Percentiles rank a stretch among this genome's conserved stretches.
Conservation (phyloP, 2,113 vertebrate genomes). For the Oceanites oceanicus region DNA sequence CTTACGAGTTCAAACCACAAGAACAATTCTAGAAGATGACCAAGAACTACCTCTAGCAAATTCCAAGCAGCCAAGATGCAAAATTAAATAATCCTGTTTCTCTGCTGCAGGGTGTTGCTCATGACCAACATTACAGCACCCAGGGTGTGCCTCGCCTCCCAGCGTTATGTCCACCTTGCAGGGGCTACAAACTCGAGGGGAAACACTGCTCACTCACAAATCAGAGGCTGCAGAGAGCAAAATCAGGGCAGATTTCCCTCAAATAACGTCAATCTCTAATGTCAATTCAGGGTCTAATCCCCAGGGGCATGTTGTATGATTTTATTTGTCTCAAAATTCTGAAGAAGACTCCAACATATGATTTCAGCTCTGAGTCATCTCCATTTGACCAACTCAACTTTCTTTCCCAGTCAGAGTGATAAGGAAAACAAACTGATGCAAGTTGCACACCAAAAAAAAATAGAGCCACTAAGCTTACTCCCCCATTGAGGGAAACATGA, state of each 20-base stretch:
- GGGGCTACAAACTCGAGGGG: neutral
- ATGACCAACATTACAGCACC: constrained; percentile 28
- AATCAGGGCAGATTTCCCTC: neutral
- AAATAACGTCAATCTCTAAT: fast-evolving
- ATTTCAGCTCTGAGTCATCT: neutral
- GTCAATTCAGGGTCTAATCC: neutral
- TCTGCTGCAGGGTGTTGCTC: constrained; percentile 27
- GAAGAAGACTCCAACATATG: neutral
- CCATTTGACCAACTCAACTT: neutral
- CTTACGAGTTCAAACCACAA: neutral
- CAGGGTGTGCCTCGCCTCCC: constrained; percentile 5
- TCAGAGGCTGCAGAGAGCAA: neutral
- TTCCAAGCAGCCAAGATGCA: neutral
- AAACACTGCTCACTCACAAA: neutral
- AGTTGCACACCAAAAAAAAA: neutral
- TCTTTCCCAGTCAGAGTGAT: neutral
- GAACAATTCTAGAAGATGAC: neutral
- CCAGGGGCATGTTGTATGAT: fast-evolving
- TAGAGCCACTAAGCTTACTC: fast-evolving
- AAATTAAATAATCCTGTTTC: neutral
- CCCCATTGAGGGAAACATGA: fast-evolving
- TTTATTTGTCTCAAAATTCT: neutral
- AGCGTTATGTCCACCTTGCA: neutral
- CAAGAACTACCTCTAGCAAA: neutral
- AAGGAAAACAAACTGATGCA: fast-evolving